Evolutionary conservation across 2,797 vertebrate genomes (phyloP).

Genomic region (Morus bassanus): DNA sequence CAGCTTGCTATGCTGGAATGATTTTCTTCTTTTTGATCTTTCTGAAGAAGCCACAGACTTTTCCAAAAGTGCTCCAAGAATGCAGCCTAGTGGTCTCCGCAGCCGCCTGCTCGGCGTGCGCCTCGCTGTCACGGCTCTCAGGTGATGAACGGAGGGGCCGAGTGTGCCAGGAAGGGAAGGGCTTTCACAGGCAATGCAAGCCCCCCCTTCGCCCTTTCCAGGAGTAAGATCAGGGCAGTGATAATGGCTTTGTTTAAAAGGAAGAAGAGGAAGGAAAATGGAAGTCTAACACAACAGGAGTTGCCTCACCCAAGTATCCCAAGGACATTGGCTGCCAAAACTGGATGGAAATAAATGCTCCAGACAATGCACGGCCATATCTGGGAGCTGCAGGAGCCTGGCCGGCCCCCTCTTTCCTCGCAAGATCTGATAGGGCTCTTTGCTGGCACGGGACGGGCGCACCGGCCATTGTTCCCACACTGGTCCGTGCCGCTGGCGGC

Average conservation of each 20-base stretch:
- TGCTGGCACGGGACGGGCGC: not conserved
- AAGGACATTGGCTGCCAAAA: not conserved
- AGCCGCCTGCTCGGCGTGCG: not conserved
- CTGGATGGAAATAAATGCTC: conserved; percentile 37
- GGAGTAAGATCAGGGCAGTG: conserved; percentile 19
- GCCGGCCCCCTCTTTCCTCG: not conserved
- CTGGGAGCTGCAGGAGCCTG: not conserved
- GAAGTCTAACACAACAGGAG: conserved; percentile 40
- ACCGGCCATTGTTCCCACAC: not conserved
- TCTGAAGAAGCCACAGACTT: not conserved
- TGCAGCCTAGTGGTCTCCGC: not conserved
- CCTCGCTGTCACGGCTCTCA: not conserved
- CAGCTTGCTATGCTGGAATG: not conserved
- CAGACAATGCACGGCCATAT: conserved; percentile 50
- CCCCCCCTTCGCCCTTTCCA: not conserved
- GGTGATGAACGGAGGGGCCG: not conserved
- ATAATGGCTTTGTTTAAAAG: conserved; percentile 60
- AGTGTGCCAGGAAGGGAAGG: not conserved
- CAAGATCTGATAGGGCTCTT: conserved; percentile 9
- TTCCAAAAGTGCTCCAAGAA: not conserved
- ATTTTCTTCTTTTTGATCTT: not conserved
- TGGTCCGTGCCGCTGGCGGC: not conserved
- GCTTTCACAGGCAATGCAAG: not conserved
- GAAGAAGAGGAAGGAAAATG: conserved; percentile 64
- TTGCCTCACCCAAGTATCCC: conserved; percentile 28